Evolutionary conservation across 2,888 invertebrate genomes (phyloP).

Genomic region (Aleiodes leptofemur): DNA sequence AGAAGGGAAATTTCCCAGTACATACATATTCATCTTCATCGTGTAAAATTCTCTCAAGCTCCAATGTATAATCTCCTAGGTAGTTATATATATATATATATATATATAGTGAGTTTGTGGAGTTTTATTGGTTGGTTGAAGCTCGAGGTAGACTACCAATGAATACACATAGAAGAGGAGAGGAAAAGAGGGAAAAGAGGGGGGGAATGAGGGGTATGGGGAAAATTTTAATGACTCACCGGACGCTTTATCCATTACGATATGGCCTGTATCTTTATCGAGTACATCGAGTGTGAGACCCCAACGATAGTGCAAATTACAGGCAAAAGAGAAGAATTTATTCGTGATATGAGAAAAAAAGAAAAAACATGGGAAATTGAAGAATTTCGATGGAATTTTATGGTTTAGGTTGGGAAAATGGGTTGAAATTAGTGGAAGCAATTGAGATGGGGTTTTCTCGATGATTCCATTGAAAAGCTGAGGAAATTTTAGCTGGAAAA

Average conservation of each 20-base stretch:
- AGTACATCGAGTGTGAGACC: no score
- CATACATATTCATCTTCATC: conserved; percentile 23
- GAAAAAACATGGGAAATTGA: not conserved
- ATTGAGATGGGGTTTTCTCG: no score
- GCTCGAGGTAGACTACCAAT: not conserved
- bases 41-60: conserved; percentile 9
- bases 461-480: no score
- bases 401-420: no score
- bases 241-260: not conserved
- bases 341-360: not conserved
- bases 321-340: not conserved
- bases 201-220: not conserved
- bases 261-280: no score
- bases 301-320: not conserved
- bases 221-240: conserved; percentile 17
- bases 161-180: not conserved
- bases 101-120: not conserved
- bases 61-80: conserved; percentile 1
- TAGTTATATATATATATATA: not conserved
- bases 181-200: not conserved
- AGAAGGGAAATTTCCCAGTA: not conserved
- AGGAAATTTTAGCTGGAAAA: no score
- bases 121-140: not conserved
- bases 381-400: no score
- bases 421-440: no score